phyloP scores from a whole-genome alignment of 2,113 vertebrate genomes.

The Crypturellus undulatus region DNA sequence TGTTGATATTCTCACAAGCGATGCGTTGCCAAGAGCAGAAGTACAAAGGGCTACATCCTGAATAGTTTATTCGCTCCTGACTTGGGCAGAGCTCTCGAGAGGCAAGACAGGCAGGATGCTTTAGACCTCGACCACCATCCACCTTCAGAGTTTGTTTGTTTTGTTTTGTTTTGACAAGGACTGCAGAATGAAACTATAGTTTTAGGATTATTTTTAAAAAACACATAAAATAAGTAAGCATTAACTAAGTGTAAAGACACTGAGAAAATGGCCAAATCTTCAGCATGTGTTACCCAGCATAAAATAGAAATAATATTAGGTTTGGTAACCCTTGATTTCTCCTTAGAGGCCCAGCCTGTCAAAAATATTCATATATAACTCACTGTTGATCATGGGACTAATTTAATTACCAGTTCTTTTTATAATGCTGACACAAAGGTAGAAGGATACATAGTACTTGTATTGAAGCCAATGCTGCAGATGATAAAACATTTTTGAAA shows the following conservation, averaged over 20 bases:
- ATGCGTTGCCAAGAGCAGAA: background rate
- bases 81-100: background rate
- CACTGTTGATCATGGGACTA: slow-evolving; percentile 58
- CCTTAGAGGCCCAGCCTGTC: slow-evolving; percentile 45
- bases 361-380: slow-evolving; percentile 56
- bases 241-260: background rate
- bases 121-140: background rate
- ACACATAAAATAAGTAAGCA: background rate
- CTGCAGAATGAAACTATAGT: background rate
- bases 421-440: slow-evolving; percentile 60
- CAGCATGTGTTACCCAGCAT: background rate
- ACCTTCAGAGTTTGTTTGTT: background rate
- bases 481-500: slow-evolving; percentile 53
- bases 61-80: background rate
- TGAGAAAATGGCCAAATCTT: background rate
- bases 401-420: slow-evolving; percentile 62
- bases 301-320: background rate
- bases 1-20: background rate
- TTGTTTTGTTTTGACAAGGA: background rate
- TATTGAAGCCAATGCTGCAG: slow-evolving; percentile 49
- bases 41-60: background rate
- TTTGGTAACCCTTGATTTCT: slow-evolving; percentile 35
- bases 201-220: background rate
- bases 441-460: slow-evolving; percentile 38
- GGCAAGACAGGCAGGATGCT: background rate